A percentile compares a stretch with the other conserved stretches of the same genome.
Evolutionary conservation across 2,888 invertebrate genomes (phyloP).

Genomic region (Parapristionchus giblindavisi): DNA sequence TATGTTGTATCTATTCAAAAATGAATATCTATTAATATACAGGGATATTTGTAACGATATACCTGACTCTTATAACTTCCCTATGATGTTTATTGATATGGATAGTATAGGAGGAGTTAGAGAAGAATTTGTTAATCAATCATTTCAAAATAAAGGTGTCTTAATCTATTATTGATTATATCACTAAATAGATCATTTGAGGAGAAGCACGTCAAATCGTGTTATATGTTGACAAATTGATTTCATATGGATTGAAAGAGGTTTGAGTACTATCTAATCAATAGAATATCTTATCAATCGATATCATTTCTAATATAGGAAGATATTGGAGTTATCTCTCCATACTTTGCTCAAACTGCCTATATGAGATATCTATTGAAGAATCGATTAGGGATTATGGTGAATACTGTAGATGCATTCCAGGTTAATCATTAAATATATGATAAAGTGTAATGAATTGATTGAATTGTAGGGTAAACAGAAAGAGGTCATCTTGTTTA

Average conservation of each 20-base stretch:
- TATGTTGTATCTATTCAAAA: neutral
- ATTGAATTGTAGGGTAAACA: slow-evolving; percentile 54
- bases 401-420: slow-evolving; percentile 36
- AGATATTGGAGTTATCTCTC: slow-evolving; percentile 38
- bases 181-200: neutral
- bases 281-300: neutral
- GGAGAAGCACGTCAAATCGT: slow-evolving; percentile 12
- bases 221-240: neutral
- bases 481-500: slow-evolving; percentile 52
- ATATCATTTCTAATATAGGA: neutral
- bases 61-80: neutral
- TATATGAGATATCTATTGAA: slow-evolving; percentile 5
- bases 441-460: neutral
- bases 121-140: slow-evolving; percentile 22
- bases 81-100: slow-evolving; percentile 24
- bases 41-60: neutral
- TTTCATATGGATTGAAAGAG: slow-evolving; percentile 18
- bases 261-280: slow-evolving; percentile 3
- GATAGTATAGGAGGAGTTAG: neutral
- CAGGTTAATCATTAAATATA: slow-evolving; percentile 1
- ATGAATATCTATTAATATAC: neutral
- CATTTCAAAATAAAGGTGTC: slow-evolving; percentile 14
- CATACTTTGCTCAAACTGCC: slow-evolving; percentile 32
- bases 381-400: neutral
- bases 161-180: neutral